phyloP scores from a whole-genome alignment of 2,888 invertebrate species.

The Drosophila austrosaltans region DNA sequence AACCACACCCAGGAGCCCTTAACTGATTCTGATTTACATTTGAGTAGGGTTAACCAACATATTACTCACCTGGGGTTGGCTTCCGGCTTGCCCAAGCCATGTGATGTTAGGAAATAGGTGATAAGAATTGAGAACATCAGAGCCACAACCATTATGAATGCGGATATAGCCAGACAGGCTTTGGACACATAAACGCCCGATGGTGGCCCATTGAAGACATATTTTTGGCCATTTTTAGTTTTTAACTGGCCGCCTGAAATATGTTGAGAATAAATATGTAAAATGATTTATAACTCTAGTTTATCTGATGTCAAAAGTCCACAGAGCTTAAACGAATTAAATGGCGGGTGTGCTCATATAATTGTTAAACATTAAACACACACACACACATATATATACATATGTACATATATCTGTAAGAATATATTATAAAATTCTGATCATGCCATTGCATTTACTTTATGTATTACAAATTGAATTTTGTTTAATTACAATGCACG shows the following conservation, averaged over 20 bases:
- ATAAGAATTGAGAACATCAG: constrained; percentile 79
- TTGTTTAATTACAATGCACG: constrained; percentile 26
- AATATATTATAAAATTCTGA: constrained; percentile 35
- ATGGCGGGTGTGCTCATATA: constrained; percentile 42
- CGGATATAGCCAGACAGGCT: constrained; percentile 77
- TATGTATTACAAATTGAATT: constrained; percentile 19
- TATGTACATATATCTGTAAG: too few species aligned
- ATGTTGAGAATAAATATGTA: background rate
- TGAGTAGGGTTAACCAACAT: constrained; percentile 25
- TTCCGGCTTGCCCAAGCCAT: constrained; percentile 45
- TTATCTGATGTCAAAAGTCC: background rate
- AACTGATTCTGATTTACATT: constrained; percentile 38
- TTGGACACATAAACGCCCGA: constrained; percentile 82
- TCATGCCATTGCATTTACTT: constrained; percentile 49
- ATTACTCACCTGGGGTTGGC: constrained; percentile 72
- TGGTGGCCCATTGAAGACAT: constrained; percentile 82
- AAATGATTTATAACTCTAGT: background rate
- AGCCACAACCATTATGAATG: constrained; percentile 73
- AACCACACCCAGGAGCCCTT: constrained; percentile 40
- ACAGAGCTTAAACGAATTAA: constrained; percentile 37
- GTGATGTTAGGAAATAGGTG: constrained; percentile 81
- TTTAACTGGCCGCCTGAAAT: constrained; percentile 83
- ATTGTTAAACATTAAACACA: constrained; percentile 37
- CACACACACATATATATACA: background rate
- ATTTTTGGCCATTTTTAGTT: constrained; percentile 84